Base-by-base conservation (phyloP, 1,140 invertebrate genomes). In the Solenopsis fugax region DNA sequence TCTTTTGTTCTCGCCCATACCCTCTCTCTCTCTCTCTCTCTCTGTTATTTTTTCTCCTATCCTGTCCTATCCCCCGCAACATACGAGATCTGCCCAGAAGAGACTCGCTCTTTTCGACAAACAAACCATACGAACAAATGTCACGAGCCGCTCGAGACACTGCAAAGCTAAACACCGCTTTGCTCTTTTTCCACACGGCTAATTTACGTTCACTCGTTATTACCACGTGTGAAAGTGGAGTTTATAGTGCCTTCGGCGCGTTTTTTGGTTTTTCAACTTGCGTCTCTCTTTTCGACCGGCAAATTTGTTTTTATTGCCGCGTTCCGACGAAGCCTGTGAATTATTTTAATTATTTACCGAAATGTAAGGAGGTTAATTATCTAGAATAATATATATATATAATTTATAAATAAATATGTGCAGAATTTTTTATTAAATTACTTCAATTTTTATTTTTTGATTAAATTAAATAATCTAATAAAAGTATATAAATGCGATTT, bases 201-300 rank as follows among this genome's bases (percentile, higher is more conserved):
- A 80, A 89, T 89, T 89, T 86, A 89, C 77, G 58, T 54, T 76
- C 13, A 29, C 34, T 78, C 52, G 34, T 88, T 78, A 88, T 75
- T 86, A 77, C 50, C 45, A 12, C 7, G 29, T 69, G 77, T 58
- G 52, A 73, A 82, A 82, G 3, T 48, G 41, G 52, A 45, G 37
- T 72, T 73, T 48, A 65, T 52, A 58, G 12, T 48, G 13, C 37
- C 29, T 56, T 72, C 16, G 37, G 21, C 65, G 1, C 18, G 16
- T 58, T 82, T 73, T 60, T 45, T 21, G 1, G 13, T 21, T 54
- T 21, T 54, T 10, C 4, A 29, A 0, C 3, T 34, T 65, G 45
- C 12, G n/a, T 37, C 29, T 41, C 29, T 41, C 13, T 52, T 41
- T 69, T 3, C 16, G 13, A 52, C 10, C n/a, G 5, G 13, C 10